Conservation (phyloP, 2,113 vertebrate species). For the Gambusia holbrooki region DNA sequence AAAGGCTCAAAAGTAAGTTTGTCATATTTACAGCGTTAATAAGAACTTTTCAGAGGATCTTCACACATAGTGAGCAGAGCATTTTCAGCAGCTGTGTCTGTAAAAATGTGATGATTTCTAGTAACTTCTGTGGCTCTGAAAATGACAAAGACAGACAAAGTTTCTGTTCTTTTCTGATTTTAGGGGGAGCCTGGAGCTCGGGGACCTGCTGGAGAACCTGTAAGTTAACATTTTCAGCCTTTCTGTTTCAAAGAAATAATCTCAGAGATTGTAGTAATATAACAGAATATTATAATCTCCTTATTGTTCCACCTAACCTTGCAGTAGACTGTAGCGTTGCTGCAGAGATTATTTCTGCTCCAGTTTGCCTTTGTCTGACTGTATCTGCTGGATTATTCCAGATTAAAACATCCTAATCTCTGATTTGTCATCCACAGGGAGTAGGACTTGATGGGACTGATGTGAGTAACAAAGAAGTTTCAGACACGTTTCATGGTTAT, state of each 20-base stretch:
- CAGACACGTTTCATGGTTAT: not conserved
- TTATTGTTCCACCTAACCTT: not conserved
- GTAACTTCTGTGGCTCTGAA: not conserved
- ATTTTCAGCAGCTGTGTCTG: too few species aligned
- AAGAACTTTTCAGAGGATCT: too few species aligned
- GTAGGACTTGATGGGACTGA: conserved; percentile 85
- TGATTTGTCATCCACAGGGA: conserved; percentile 77
- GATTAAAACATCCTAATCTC: not conserved
- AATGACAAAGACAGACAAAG: too few species aligned
- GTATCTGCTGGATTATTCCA: not conserved
- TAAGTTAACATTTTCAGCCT: conserved; percentile 75
- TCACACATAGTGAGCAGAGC: too few species aligned
- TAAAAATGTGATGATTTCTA: not conserved
- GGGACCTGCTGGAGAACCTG: conserved; percentile 86
- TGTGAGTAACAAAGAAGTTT: conserved; percentile 76
- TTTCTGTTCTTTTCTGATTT: conserved; percentile 12
- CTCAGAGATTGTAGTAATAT: not conserved
- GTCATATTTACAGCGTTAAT: not conserved
- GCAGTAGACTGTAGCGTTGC: not conserved
- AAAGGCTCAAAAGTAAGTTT: conserved; percentile 87
- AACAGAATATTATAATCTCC: not conserved
- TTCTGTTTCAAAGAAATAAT: not conserved
- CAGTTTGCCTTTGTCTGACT: not conserved
- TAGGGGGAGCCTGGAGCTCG: conserved; percentile 89
- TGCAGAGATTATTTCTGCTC: not conserved